A percentile compares a stretch with the other conserved stretches of the same genome.
These are phyloP conservation scores for Sebastolobus alascanus DNA, from an alignment of 2,797 vertebrate genomes.

Conservation along the genomic window DNA sequence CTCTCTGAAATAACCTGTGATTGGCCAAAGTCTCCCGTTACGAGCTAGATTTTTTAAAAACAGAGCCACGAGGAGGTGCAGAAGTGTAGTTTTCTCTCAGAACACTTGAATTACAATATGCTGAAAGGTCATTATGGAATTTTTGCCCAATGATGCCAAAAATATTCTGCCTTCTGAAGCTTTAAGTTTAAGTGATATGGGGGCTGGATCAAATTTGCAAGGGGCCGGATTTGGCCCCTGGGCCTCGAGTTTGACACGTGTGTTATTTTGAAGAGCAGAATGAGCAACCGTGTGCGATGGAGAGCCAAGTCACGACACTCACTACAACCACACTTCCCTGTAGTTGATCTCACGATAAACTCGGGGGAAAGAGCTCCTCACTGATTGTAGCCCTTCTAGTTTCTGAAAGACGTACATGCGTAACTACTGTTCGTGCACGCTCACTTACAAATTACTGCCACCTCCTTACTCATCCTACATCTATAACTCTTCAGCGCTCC, in stretches of 20 bases:
- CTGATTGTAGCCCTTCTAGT: background rate
- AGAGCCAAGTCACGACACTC: background rate
- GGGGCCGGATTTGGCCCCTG: background rate
- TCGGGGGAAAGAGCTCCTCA: background rate
- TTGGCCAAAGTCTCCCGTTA: no score
- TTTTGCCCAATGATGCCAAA: no score
- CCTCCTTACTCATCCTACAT: slow-evolving; percentile 22
- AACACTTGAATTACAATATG: no score
- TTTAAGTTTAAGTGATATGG: background rate
- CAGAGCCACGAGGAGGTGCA: no score
- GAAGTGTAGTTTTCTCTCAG: no score
- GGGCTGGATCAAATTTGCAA: background rate
- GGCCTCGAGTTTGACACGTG: background rate
- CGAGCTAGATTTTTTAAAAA: no score
- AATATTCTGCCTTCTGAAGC: no score
- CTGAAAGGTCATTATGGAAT: no score
- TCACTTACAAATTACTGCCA: background rate
- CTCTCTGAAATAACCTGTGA: no score
- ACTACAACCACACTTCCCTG: background rate
- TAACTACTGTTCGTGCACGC: background rate
- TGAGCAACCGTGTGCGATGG: background rate
- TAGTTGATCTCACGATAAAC: background rate
- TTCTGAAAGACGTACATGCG: slow-evolving; percentile 9
- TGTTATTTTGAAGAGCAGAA: background rate
- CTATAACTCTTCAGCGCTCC: slow-evolving; percentile 23